phyloP scores from a whole-genome alignment of 2,888 invertebrate species.

The Antitype chi region DNA sequence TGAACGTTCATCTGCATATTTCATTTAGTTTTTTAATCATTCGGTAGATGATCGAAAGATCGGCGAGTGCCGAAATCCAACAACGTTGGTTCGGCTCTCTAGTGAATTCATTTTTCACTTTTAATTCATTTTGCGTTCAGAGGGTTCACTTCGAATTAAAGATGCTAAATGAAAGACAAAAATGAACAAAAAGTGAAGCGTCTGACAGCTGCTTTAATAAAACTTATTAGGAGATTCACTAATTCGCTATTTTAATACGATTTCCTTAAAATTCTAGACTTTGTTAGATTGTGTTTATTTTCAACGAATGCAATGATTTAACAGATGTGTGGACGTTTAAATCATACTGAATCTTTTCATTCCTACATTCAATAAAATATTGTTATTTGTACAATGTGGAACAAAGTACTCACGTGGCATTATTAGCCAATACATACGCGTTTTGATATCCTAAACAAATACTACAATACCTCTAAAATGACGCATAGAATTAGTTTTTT shows the following conservation, averaged over 20 bases:
- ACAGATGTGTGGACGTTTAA: not conserved
- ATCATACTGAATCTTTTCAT: not conserved
- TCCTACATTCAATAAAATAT: not conserved
- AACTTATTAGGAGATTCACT: not conserved
- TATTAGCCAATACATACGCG: slow-evolving; percentile 18
- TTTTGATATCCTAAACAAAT: slow-evolving; percentile 23
- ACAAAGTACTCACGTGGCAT: not conserved
- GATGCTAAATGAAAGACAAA: not conserved
- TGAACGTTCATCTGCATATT: not conserved
- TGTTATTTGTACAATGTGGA: not conserved
- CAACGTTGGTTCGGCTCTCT: not conserved
- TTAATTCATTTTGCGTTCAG: not conserved
- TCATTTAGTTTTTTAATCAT: not conserved
- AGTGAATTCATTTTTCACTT: not conserved
- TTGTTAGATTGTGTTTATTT: not conserved
- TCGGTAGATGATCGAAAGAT: not conserved
- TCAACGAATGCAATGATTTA: not conserved
- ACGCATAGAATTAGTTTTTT: slow-evolving; percentile 53
- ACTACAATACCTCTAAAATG: slow-evolving; percentile 44
- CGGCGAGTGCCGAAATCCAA: not conserved
- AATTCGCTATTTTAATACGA: not conserved
- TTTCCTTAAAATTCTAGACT: not conserved
- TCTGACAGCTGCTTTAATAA: not conserved
- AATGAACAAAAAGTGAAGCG: not conserved
- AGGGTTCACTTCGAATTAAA: not conserved